Evolutionary conservation across 2,888 invertebrate species (phyloP).

Genomic region (Drosophila affinis): DNA sequence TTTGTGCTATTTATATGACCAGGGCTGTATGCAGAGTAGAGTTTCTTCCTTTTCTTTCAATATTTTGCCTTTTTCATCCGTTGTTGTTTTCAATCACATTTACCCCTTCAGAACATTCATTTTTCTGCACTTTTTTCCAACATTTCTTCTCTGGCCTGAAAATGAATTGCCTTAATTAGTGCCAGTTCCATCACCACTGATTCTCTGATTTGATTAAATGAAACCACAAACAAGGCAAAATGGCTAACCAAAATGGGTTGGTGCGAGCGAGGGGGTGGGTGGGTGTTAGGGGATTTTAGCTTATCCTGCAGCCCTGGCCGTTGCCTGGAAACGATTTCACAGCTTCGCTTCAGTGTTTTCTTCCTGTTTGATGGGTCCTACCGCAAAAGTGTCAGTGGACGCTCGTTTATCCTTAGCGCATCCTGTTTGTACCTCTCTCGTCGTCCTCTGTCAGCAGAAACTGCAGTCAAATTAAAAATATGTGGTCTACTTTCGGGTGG

Average conservation of each 20-base stretch:
- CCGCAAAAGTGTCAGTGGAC: slow-evolving; percentile 27
- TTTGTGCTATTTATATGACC: too few relatives aligned
- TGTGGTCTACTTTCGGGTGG: slow-evolving; percentile 77
- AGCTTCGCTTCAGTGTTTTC: background rate
- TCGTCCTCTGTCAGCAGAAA: slow-evolving; percentile 1
- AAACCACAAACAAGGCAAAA: background rate
- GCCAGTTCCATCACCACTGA: too few relatives aligned
- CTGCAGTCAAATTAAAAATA: slow-evolving; percentile 72
- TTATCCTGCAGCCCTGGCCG: background rate
- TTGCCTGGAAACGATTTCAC: background rate
- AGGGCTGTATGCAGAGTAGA: too few relatives aligned
- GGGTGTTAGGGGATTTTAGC: background rate
- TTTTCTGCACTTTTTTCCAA: background rate
- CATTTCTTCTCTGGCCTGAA: background rate
- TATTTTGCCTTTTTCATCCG: too few relatives aligned
- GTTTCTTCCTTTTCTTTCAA: too few relatives aligned
- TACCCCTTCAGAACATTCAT: too few relatives aligned
- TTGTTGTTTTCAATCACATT: too few relatives aligned
- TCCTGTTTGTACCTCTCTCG: slow-evolving; percentile 10
- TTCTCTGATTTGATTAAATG: background rate
- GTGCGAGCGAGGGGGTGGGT: too few relatives aligned
- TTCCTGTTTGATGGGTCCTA: slow-evolving; percentile 7
- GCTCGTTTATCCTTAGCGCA: slow-evolving; percentile 17
- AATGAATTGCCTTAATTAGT: background rate
- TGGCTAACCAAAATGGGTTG: background rate